phyloP scores from a whole-genome alignment of 2,113 vertebrate species.

The Recurvirostra avosetta region DNA sequence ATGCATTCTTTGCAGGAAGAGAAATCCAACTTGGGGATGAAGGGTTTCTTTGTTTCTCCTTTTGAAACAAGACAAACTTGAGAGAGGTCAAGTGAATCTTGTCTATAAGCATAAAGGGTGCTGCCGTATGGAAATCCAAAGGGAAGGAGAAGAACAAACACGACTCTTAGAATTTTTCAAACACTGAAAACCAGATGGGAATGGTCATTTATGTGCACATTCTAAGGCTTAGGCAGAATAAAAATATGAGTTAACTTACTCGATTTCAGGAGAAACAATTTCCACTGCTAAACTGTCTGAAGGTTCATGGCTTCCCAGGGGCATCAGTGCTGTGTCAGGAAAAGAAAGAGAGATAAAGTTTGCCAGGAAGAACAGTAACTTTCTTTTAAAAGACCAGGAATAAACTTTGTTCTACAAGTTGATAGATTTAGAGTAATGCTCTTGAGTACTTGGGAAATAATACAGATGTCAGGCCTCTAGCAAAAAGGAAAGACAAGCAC shows the following conservation, averaged over 20 bases:
- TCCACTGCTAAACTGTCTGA: slow-evolving; percentile 92
- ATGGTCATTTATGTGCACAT: neutral
- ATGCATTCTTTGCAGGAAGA: neutral
- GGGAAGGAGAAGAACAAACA: neutral
- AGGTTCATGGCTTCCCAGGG: slow-evolving; percentile 79
- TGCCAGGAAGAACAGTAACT: neutral
- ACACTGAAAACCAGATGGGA: neutral
- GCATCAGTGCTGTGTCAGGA: slow-evolving; percentile 77
- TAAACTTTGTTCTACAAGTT: neutral
- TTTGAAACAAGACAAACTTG: neutral
- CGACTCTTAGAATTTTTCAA: neutral
- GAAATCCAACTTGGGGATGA: neutral
- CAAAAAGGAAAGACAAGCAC: neutral
- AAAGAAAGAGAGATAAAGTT: neutral
- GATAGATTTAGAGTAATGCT: neutral
- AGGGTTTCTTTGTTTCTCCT: neutral
- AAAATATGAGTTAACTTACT: slow-evolving; percentile 68
- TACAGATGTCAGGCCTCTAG: neutral
- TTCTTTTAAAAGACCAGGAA: neutral
- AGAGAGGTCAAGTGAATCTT: neutral
- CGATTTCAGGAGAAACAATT: slow-evolving; percentile 89
- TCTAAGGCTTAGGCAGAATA: neutral
- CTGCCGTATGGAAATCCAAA: neutral
- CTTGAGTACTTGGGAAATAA: neutral
- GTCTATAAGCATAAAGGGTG: neutral